A percentile compares a stretch with the other conserved stretches of the same genome.
Conservation (phyloP, 2,113 vertebrate genomes). For the Capreolus pygargus region DNA sequence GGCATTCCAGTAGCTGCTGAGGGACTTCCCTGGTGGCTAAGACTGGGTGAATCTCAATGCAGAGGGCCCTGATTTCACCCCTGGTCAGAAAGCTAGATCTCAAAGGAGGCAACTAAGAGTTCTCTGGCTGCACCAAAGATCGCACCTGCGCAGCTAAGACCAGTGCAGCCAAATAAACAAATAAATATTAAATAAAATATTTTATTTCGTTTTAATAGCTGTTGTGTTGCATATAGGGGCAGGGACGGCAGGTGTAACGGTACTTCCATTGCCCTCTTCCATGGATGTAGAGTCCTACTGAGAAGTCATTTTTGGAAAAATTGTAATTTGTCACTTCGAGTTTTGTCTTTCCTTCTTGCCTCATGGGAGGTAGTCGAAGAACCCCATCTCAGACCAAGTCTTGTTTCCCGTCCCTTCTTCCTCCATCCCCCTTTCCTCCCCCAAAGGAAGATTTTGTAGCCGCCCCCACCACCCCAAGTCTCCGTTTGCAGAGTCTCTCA, state of each 20-base stretch:
- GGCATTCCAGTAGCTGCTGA: neutral
- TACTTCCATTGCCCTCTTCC: neutral
- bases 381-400: neutral
- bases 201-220: neutral
- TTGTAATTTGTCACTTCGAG: neutral
- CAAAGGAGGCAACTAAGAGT: neutral
- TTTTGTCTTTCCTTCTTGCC: neutral
- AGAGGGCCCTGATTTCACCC: neutral
- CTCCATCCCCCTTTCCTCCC: neutral
- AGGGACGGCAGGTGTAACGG: neutral
- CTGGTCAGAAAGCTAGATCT: neutral
- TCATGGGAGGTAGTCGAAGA: neutral
- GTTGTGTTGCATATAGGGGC: neutral
- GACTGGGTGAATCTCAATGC: accelerated
- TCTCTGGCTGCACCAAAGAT: neutral
- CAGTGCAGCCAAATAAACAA: neutral
- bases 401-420: neutral
- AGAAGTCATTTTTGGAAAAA: neutral
- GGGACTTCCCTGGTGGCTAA: neutral
- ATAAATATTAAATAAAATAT: neutral
- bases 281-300: neutral
- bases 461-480: neutral
- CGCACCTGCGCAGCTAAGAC: neutral
- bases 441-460: neutral
- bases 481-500: neutral